Evolutionary conservation across 2,888 invertebrate species (phyloP).

Genomic region (Blastobasis adustella): DNA sequence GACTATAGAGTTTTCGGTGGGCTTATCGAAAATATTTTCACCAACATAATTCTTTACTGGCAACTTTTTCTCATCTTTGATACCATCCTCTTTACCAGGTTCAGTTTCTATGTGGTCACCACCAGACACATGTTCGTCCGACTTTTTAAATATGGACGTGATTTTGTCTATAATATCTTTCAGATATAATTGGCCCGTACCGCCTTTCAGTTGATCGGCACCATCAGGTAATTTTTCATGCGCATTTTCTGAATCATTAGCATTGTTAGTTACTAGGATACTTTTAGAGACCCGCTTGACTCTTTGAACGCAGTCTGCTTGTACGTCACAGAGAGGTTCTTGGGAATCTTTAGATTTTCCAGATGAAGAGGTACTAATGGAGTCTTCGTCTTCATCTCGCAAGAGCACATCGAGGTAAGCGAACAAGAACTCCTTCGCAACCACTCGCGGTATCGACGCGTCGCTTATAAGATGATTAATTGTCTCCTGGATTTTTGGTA

Average conservation of each 20-base stretch:
- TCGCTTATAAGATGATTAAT: conserved; percentile 49
- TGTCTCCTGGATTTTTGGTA: conserved; percentile 44
- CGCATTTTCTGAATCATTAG: neutral
- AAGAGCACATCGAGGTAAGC: conserved; percentile 47
- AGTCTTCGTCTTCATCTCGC: conserved; percentile 27
- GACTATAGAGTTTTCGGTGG: conserved; percentile 35
- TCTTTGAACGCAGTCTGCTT: conserved; percentile 37
- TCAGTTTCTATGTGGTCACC: conserved; percentile 9
- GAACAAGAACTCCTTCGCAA: conserved; percentile 47
- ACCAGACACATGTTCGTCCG: conserved; percentile 11
- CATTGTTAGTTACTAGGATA: conserved; percentile 26
- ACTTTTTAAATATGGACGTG: conserved; percentile 39
- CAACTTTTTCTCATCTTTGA: conserved; percentile 25
- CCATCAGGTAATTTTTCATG: conserved; percentile 1
- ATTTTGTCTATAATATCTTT: conserved; percentile 49
- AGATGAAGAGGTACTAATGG: conserved; percentile 27
- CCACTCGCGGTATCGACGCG: conserved; percentile 35
- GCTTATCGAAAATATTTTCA: conserved; percentile 24
- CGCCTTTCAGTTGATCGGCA: conserved; percentile 7
- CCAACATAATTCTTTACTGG: conserved; percentile 17
- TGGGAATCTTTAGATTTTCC: conserved; percentile 20
- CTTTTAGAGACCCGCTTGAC: conserved; percentile 34
- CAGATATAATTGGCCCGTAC: conserved; percentile 39
- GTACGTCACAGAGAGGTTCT: conserved; percentile 32
- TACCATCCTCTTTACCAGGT: conserved; percentile 9